phyloP scores from a whole-genome alignment of 2,797 vertebrate genomes.

The Sylvia borin region DNA sequence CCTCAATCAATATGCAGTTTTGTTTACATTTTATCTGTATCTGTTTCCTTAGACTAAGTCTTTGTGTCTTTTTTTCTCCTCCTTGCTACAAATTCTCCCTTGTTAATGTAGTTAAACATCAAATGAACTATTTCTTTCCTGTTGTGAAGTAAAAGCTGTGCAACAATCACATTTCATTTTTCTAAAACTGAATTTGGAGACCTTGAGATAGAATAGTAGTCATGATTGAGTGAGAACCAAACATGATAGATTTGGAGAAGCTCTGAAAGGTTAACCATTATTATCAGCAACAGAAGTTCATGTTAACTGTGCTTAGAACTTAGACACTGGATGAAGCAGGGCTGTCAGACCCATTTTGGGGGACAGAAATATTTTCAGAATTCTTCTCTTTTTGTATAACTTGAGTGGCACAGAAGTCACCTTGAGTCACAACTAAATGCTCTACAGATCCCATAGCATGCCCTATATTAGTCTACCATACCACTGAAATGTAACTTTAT shows the following conservation, averaged over 20 bases:
- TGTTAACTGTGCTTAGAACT: not conserved
- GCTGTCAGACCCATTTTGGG: not conserved
- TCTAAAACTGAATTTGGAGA: not conserved
- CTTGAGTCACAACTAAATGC: not conserved
- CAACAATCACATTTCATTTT: slow-evolving; percentile 20
- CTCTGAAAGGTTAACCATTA: slow-evolving; percentile 1
- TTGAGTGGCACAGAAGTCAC: not conserved
- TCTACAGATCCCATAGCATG: not conserved
- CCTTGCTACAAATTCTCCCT: not conserved
- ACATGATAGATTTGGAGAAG: not conserved
- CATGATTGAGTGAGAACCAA: not conserved
- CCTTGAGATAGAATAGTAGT: not conserved
- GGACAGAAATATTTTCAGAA: not conserved
- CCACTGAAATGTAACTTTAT: not conserved
- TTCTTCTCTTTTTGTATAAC: not conserved
- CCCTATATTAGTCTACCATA: not conserved
- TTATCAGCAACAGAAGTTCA: not conserved
- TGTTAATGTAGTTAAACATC: not conserved
- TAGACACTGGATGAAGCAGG: not conserved
- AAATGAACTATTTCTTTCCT: not conserved
- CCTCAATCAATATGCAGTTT: not conserved
- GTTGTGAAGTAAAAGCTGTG: not conserved
- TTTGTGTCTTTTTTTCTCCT: not conserved
- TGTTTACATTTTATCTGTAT: not conserved
- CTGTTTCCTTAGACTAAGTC: not conserved